Conservation (phyloP, 2,888 invertebrate species). For the Acholoe squamosa region DNA sequence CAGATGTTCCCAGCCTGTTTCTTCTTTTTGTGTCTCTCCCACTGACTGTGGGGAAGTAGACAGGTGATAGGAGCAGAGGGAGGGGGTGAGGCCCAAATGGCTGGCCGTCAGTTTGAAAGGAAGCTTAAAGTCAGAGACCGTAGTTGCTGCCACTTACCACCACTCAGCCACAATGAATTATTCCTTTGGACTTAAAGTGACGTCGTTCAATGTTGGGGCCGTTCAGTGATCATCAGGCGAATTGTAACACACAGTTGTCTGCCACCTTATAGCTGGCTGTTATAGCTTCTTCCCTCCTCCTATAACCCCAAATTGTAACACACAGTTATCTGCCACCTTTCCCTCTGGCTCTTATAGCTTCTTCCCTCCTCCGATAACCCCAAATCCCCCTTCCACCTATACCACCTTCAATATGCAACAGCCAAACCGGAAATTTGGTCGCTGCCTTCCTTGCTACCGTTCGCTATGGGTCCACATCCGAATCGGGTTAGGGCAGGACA, state of each 20-base stretch:
- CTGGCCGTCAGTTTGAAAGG: not conserved
- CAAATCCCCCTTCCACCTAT: not conserved
- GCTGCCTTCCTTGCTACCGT: not conserved
- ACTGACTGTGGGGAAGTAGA: too few relatives aligned
- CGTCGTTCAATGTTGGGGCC: not conserved
- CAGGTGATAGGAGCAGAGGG: not conserved
- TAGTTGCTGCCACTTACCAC: not conserved
- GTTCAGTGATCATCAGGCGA: not conserved
- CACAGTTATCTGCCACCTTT: not conserved
- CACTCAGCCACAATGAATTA: conserved; percentile 17
- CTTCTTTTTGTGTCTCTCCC: not conserved
- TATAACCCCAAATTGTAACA: not conserved
- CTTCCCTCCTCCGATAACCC: not conserved
- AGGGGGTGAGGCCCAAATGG: not conserved
- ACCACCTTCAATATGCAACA: not conserved
- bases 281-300: not conserved
- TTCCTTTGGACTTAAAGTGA: not conserved
- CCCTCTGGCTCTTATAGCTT: not conserved
- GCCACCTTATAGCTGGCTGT: not conserved
- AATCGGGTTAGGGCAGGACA: not conserved
- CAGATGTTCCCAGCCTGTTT: not conserved
- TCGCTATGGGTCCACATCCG: conserved; percentile 2
- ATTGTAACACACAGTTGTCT: not conserved
- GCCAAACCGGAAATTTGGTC: conserved; percentile 21
- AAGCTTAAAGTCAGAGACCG: conserved; percentile 4